Base-by-base conservation (phyloP, 2,797 vertebrate species). In the Notolabrus celidotus region DNA sequence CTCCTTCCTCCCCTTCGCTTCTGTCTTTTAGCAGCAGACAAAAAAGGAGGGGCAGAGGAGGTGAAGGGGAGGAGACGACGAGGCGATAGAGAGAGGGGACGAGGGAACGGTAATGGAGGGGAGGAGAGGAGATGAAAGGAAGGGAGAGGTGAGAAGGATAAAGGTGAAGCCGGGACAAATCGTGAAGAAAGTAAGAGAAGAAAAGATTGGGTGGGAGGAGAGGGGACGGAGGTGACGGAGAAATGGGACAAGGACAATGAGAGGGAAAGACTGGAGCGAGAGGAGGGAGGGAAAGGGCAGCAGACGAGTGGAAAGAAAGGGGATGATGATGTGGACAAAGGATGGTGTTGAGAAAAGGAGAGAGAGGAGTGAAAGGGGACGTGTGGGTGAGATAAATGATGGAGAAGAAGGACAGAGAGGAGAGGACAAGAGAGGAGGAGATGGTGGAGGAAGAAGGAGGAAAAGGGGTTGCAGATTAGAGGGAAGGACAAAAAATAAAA, bases 161-260 rank as follows among this genome's bases (percentile, higher is more conserved):
- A 31, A 66, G 69, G 74, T 71, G 59, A 79, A 67, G 66, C 47
- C 66, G 36, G 63, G 68, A 60, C 53, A 58, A 59, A 70, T 69
- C 29, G 41, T 59, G 51, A 65, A 69, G 52, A 77, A n/a, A 74
- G 49, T 9, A n/a, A 50, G 55, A 71, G 69, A 64, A 57, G 70
- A 74, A 69, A 71, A 60, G 69, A 60, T n/a, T 22, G 42, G 31
- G 7, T 50, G 42, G 17, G 57, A 56, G 68, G 71, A 60, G 53
- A 65, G 36, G 20, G 10, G 12, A 4, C 34, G 11, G 34, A 36
- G 34, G 34, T 36, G 34, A 36, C 34, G 34, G 67, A 45, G 58
- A 83, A 70, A 46, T 31, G 67, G 76, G 75, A 70, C 67, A 64
- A 38, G 29, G 64, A 74, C 34, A 77, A 68, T 42, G 39, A 71